phyloP scores from a whole-genome alignment of 2,113 vertebrate species.

The Myotis yumanensis region DNA sequence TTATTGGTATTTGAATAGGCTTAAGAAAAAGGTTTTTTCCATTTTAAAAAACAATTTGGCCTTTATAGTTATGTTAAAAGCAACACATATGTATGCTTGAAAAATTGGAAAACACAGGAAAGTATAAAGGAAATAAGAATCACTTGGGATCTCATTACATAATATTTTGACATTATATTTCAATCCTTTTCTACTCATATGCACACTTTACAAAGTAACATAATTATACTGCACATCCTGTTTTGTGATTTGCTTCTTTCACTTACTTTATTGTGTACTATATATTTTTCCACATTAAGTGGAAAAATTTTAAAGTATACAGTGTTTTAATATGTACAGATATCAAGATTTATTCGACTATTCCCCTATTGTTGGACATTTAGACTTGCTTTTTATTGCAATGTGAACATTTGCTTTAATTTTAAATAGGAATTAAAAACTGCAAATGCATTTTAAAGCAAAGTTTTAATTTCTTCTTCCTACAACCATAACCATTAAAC shows the following conservation, averaged over 20 bases:
- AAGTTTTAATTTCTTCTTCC: neutral
- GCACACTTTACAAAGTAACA: neutral
- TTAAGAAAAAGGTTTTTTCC: neutral
- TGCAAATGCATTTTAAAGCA: neutral
- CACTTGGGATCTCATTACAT: neutral
- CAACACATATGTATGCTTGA: neutral
- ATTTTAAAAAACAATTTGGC: neutral
- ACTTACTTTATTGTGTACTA: neutral
- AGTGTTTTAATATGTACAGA: neutral
- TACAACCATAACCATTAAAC: neutral
- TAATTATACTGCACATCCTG: neutral
- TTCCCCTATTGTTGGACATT: neutral
- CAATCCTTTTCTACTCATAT: neutral
- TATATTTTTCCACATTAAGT: neutral
- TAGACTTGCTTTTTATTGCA: neutral
- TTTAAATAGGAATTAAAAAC: conserved; percentile 1
- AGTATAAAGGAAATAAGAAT: neutral
- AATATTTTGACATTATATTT: conserved; percentile 7
- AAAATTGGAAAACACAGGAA: neutral
- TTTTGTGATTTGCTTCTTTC: conserved; percentile 32
- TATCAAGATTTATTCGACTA: conserved; percentile 6
- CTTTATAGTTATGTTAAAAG: conserved; percentile 42
- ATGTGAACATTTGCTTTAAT: neutral
- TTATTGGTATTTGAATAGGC: neutral
- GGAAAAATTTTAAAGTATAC: neutral